These are phyloP conservation scores for Orientallactaga bullata DNA, from an alignment of 2,113 vertebrate genomes.

Conservation along the genomic window DNA sequence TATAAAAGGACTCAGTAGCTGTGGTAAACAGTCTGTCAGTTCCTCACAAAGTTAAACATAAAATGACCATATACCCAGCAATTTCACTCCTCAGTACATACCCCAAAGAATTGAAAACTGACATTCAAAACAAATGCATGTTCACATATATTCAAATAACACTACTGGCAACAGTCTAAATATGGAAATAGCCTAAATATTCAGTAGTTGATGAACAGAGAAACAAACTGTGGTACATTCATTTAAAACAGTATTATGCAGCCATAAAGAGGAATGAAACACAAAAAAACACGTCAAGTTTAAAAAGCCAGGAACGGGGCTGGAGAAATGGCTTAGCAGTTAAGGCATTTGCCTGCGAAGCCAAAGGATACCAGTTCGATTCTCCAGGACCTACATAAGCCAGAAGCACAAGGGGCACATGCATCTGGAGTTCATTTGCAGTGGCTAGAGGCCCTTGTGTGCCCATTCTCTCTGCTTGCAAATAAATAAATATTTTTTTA, in stretches of 20 bases:
- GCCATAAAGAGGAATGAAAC: slow-evolving; percentile 28
- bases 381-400: too few species aligned
- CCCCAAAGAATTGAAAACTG: slow-evolving; percentile 41
- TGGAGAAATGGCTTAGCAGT: too few species aligned
- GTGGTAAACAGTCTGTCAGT: slow-evolving; percentile 29
- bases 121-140: slow-evolving; percentile 42
- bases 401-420: too few species aligned
- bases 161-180: background rate
- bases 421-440: too few species aligned
- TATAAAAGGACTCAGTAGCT: slow-evolving; percentile 20
- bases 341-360: too few species aligned
- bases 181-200: background rate
- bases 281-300: background rate
- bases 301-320: background rate
- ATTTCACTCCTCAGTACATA: slow-evolving; percentile 15
- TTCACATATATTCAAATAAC: slow-evolving; percentile 19
- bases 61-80: slow-evolving; percentile 11
- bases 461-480: too few species aligned
- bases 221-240: background rate
- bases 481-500: too few species aligned
- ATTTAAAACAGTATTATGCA: slow-evolving; percentile 32
- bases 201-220: background rate
- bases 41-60: slow-evolving; percentile 48
- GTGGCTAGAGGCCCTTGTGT: too few species aligned
- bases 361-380: too few species aligned